phyloP scores from a whole-genome alignment of 92 coral and sea anemone genomes.

The Heliopora coerulea region DNA sequence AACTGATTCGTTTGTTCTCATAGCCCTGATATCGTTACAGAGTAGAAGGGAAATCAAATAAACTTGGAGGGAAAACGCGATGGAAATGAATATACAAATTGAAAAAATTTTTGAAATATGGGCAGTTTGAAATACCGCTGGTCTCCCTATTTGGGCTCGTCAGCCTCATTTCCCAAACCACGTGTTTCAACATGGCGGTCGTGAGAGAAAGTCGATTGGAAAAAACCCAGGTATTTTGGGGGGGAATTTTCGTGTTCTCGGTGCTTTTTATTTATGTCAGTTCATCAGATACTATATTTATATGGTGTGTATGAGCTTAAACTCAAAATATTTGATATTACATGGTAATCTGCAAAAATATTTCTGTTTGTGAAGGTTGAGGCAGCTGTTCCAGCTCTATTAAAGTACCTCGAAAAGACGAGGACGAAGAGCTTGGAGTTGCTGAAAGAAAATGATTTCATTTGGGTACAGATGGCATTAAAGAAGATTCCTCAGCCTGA shows the following conservation, averaged over 20 bases:
- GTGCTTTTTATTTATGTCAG: neutral
- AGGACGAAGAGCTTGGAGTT: conserved; percentile 53
- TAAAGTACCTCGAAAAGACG: conserved; percentile 64
- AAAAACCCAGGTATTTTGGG: conserved; percentile 67
- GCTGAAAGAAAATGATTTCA: conserved; percentile 65
- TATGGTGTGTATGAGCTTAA: neutral
- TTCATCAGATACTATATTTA: neutral
- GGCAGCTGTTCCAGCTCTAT: conserved; percentile 77
- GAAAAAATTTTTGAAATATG: too few relatives aligned
- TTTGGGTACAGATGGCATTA: conserved; percentile 72
- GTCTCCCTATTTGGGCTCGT: too few relatives aligned
- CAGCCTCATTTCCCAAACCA: neutral
- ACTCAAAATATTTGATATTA: neutral
- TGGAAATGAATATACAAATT: too few relatives aligned
- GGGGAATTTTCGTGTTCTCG: neutral
- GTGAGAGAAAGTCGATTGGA: conserved; percentile 72
- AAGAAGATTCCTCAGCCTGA: conserved; percentile 84
- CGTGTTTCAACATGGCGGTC: conserved; percentile 57
- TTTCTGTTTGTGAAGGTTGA: conserved; percentile 57
- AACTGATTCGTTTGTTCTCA: too few relatives aligned
- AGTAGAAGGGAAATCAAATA: too few relatives aligned
- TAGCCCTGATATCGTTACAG: too few relatives aligned
- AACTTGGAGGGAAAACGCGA: too few relatives aligned
- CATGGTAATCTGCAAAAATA: neutral
- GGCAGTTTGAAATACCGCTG: too few relatives aligned